phyloP scores from a whole-genome alignment of 2,797 vertebrate genomes.

The Neosilurus hyrtlii region DNA sequence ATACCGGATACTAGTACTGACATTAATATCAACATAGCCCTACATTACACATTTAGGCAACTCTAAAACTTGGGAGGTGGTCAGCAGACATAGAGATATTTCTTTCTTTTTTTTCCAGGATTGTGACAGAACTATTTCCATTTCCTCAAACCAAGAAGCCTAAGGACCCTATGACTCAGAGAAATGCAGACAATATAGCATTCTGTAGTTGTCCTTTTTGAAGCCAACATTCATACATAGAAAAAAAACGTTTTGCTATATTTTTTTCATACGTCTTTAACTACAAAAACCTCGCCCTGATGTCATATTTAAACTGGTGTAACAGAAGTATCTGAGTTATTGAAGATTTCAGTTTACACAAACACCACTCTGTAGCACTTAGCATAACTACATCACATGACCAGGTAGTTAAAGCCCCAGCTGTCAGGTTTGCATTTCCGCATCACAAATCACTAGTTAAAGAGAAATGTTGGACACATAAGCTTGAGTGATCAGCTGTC shows the following conservation, averaged over 20 bases:
- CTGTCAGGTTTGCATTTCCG: neutral
- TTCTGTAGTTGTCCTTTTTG: no score
- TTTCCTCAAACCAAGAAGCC: conserved; percentile 47
- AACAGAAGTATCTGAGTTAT: neutral
- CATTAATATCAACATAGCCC: neutral
- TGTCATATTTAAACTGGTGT: neutral
- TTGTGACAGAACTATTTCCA: conserved; percentile 50
- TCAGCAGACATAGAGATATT: neutral
- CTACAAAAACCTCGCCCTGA: neutral
- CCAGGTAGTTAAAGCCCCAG: neutral
- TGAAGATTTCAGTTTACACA: neutral
- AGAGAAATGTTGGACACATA: neutral
- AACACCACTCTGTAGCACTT: no score
- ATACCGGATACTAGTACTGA: neutral
- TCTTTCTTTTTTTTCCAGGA: neutral
- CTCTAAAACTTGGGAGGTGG: neutral
- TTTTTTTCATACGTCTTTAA: neutral
- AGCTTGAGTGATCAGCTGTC: neutral
- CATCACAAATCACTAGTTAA: neutral
- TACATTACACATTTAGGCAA: neutral
- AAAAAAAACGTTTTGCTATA: neutral
- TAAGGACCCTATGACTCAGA: conserved; percentile 34
- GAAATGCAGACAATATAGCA: neutral
- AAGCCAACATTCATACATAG: no score
- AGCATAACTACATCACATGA: conserved; percentile 7